Evolutionary conservation across 2,888 invertebrate genomes (phyloP), one percentile per base, ranked within the genome.

Genomic region (Malthinus seriepunctatus): DNA sequence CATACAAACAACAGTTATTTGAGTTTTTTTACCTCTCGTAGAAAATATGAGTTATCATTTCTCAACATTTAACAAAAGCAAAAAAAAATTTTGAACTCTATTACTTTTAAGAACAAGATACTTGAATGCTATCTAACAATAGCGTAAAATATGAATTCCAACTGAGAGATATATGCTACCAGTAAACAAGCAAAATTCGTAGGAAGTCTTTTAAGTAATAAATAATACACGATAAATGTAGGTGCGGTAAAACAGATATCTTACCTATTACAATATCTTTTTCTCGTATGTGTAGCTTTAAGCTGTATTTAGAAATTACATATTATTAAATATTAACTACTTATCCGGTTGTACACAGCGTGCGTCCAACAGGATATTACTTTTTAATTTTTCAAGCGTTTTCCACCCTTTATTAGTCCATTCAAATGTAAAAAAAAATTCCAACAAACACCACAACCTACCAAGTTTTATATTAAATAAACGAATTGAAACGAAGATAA

Each of bases 141-240:
- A 51, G 53, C 62, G 65, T 67, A 69, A 67, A 66, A 63, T 67
- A 69, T 65, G 66, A 63, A 56, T 56, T 67, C 68, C 68, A 54
- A 66, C 68, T 57, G 66, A 45, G 68, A 68, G 64, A 67, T 66
- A 65, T 69, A 67, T 69, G 65, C 66, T 63, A 63, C 60, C 53
- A 62, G 59, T 62, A 63, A 58, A 49, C 60, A 55, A 57, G 69
- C 67, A 69, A 67, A 69, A 68, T 67, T 69, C 67, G 70, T 70
- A 69, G 70, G 70, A 52, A 70, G 69, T 54, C 59, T 63, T 60
- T 56, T 62, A 55, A 42, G 66, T 66, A 66, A 69, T 71, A 69
- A 69, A 69, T 70, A 63, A 69, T 65, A 58, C 46, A 50, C 31
- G 54, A 23, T 23, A 23, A 23, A 62, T 56, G 67, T 69, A 65